phyloP scores from a whole-genome alignment of 1,140 invertebrate genomes.

The Drosophila ercepeae region DNA sequence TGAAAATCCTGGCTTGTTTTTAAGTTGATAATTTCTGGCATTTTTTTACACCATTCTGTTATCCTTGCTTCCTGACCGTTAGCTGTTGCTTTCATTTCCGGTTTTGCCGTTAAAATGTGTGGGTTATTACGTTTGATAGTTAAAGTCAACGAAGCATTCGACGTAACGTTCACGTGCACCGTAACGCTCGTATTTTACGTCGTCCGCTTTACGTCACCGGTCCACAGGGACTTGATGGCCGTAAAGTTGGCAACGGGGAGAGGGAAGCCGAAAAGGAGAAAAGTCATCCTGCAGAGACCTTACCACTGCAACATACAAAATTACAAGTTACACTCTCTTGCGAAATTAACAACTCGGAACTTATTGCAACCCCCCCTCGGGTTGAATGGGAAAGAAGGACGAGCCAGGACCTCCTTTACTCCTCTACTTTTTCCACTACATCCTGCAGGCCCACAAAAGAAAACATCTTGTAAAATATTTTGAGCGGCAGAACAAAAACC shows the following conservation, averaged over 20 bases:
- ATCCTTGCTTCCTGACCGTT: not conserved
- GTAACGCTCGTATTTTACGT: conserved; percentile 70
- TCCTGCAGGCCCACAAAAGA: no score
- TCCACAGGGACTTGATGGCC: conserved; percentile 60
- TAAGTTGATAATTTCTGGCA: not conserved
- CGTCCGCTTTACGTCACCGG: conserved; percentile 46
- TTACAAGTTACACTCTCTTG: conserved; percentile 82
- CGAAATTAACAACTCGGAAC: conserved; percentile 82
- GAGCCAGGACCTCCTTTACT: no score
- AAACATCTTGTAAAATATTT: not conserved
- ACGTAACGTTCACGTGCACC: conserved; percentile 72
- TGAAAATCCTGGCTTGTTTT: no score
- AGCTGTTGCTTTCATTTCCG: conserved; percentile 19
- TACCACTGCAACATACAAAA: conserved; percentile 64
- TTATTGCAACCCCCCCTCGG: conserved; percentile 66
- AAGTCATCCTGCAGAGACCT: conserved; percentile 35
- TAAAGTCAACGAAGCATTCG: conserved; percentile 72
- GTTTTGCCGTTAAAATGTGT: conserved; percentile 25
- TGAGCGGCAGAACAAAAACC: no score
- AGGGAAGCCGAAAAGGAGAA: conserved; percentile 6
- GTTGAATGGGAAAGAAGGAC: no score
- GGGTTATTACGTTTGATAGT: conserved; percentile 60
- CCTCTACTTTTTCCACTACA: no score
- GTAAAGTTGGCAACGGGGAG: conserved; percentile 34
- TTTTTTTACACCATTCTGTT: not conserved